Percentiles rank a stretch among this genome's conserved stretches.
Conservation (phyloP, 2,113 vertebrate genomes). For the Podarcis muralis region DNA sequence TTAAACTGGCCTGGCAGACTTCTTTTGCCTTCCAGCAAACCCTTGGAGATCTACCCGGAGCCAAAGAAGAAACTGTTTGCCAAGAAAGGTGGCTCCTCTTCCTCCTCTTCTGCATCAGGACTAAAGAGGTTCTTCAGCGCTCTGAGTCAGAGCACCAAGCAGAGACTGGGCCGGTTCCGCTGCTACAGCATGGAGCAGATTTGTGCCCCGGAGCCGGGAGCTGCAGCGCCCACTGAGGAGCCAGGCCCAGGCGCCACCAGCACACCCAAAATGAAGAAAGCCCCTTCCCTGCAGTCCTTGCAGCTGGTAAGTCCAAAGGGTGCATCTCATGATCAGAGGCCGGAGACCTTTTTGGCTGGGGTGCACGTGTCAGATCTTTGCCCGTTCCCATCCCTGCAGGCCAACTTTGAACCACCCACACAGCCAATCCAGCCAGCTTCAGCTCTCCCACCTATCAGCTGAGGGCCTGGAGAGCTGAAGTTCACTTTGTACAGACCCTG, state of each 20-base stretch:
- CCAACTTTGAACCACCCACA: too few species aligned
- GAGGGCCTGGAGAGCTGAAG: too few species aligned
- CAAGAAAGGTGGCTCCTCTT: slow-evolving; percentile 54
- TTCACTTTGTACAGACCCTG: too few species aligned
- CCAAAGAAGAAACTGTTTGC: neutral
- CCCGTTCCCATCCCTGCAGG: too few species aligned
- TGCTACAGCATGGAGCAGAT: slow-evolving; percentile 86
- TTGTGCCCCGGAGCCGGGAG: rapidly evolving
- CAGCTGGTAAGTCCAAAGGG: slow-evolving; percentile 78
- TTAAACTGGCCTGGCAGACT: neutral
- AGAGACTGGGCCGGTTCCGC: slow-evolving; percentile 78
- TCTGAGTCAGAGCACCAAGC: slow-evolving; percentile 83
- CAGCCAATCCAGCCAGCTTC: too few species aligned
- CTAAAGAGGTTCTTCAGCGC: slow-evolving; percentile 83
- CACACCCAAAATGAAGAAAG: slow-evolving; percentile 78
- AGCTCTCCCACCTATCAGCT: too few species aligned
- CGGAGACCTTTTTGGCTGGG: too few species aligned
- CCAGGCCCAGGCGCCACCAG: slow-evolving; percentile 53
- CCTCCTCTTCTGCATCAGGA: slow-evolving; percentile 47
- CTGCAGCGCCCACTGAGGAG: slow-evolving; percentile 45
- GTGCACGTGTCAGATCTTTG: too few species aligned
- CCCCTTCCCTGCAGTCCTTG: slow-evolving; percentile 89
- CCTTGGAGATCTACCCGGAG: neutral
- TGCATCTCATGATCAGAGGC: neutral
- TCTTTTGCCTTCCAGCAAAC: slow-evolving; percentile 50